phyloP scores from a whole-genome alignment of 2,113 vertebrate species.

The Atrichornis clamosus region DNA sequence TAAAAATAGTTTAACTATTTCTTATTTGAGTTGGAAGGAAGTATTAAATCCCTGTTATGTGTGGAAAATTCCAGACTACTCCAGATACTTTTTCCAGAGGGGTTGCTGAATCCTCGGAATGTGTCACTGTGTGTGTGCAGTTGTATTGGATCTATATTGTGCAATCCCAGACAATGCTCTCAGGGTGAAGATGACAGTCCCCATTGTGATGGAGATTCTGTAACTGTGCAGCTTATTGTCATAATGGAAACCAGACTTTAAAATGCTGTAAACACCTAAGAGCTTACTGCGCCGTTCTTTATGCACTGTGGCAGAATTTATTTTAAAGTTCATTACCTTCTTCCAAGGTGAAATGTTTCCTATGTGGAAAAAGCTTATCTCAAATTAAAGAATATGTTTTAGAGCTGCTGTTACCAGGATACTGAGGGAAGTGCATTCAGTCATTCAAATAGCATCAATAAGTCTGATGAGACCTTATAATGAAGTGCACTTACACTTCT shows the following conservation, averaged over 20 bases:
- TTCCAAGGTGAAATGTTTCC: neutral
- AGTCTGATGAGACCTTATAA: neutral
- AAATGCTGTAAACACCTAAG: neutral
- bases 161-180: neutral
- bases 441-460: neutral
- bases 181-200: neutral
- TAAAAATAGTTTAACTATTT: neutral
- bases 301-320: neutral
- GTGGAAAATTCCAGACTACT: neutral
- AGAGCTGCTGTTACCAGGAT: neutral
- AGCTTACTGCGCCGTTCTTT: neutral
- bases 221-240: neutral
- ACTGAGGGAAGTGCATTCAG: neutral
- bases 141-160: neutral
- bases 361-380: neutral
- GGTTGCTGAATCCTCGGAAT: neutral
- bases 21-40: neutral
- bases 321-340: neutral
- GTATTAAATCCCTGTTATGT: neutral
- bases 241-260: neutral
- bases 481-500: neutral
- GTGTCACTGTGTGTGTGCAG: neutral
- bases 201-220: neutral
- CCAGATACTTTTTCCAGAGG: neutral
- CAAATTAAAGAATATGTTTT: neutral